phyloP scores from a whole-genome alignment of 1,140 invertebrate species.

The Dysdera silvatica region DNA sequence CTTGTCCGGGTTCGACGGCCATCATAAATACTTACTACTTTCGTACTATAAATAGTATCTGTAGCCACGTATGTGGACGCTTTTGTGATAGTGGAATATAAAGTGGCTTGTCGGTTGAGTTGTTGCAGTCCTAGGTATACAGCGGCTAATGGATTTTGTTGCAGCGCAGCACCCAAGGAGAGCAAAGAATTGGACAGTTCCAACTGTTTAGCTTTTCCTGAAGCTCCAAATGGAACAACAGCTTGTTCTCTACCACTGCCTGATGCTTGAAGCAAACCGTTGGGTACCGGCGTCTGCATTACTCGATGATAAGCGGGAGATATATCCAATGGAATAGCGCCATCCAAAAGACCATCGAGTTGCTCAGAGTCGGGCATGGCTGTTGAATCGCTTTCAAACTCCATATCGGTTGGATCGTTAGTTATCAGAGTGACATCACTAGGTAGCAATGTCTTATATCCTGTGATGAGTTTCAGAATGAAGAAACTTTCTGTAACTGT shows the following conservation, averaged over 20 bases:
- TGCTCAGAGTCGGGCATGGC: conserved; percentile 9
- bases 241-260: conserved; percentile 33
- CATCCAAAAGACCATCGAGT: conserved; percentile 3
- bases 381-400: conserved; percentile 1
- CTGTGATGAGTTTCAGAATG: conserved; percentile 37
- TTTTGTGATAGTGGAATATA: conserved; percentile 34
- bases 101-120: conserved; percentile 30
- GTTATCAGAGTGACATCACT: conserved; percentile 34
- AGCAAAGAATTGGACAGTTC: conserved; percentile 35
- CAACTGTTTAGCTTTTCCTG: conserved; percentile 23
- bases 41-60: conserved; percentile 38
- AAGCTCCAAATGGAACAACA: conserved; percentile 44
- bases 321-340: conserved; percentile 11
- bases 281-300: conserved; percentile 16
- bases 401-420: conserved; percentile 16
- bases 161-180: conserved; percentile 34
- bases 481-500: conserved; percentile 38
- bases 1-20: conserved; percentile 36
- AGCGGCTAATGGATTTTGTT: conserved; percentile 37
- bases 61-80: conserved; percentile 35
- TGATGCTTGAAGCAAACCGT: conserved; percentile 24
- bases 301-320: conserved; percentile 8
- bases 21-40: conserved; percentile 39
- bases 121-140: conserved; percentile 36
- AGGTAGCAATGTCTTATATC: conserved; percentile 35